These are phyloP conservation scores for Nyctibius grandis DNA, from an alignment of 2,797 vertebrate genomes.

Conservation along the genomic window DNA sequence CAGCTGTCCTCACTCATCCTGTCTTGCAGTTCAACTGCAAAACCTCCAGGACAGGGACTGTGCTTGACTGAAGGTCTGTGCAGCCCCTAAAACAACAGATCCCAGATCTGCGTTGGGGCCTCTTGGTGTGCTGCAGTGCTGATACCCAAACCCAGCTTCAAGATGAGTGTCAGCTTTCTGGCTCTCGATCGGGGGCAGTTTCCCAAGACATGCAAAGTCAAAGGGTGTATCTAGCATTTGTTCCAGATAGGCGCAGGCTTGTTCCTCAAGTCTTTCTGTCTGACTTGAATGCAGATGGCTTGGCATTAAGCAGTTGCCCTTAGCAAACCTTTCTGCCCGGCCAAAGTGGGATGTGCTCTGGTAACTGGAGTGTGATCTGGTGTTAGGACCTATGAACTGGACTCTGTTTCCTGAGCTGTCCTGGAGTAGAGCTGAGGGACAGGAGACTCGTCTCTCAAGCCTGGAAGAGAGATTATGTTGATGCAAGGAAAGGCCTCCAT, in stretches of 20 bases:
- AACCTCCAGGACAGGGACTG: not conserved
- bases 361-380: not conserved
- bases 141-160: not conserved
- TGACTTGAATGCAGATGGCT: not conserved
- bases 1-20: not conserved
- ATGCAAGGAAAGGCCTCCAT: not conserved
- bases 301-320: not conserved
- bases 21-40: not conserved
- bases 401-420: not conserved
- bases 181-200: not conserved
- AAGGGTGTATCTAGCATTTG: not conserved
- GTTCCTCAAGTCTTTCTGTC: not conserved
- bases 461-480: not conserved
- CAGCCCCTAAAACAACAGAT: not conserved
- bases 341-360: not conserved
- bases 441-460: not conserved
- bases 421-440: not conserved
- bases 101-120: rapidly evolving
- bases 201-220: not conserved
- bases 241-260: not conserved
- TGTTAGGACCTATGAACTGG: not conserved
- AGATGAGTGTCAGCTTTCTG: rapidly evolving
- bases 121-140: not conserved
- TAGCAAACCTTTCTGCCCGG: not conserved
- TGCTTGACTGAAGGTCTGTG: not conserved